Evolutionary conservation across 2,797 vertebrate genomes (phyloP), one percentile per base, ranked within the genome.

Genomic region (Coendou prehensilis): DNA sequence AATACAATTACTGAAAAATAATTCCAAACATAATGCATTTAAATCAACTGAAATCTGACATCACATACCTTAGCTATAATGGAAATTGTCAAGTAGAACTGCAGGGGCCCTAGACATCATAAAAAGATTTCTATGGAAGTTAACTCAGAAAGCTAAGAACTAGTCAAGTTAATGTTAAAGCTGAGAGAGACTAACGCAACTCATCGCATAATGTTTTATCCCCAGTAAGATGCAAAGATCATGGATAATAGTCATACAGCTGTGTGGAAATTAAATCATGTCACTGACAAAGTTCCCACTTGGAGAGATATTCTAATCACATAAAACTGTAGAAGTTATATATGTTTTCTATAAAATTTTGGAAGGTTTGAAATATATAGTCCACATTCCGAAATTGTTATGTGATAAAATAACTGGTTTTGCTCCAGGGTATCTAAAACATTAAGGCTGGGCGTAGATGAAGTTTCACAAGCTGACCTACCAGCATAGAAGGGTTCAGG

Each of bases 221-320:
- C 67, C 59, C 33, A 78, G 3, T 56, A 81, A 93, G 67, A 96
- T 17, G 61, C 15, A 93, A 95, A 89, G 67, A 79, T 92, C 67
- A 64, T 22, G 82, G 47, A 47, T 73, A 41, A 80, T 15, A 92
- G 37, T 73, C 47, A 94, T 57, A 63, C 78, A 28, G 20, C n/a
- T 50, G 7, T 75, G 54, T 88, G 71, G 80, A 91, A 67, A 93
- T 61, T 59, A 93, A 93, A 91, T 76, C 50, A 82, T 41, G 33
- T n/a, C 67, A 86, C 33, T 57, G 71, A 92, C 59, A 57, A 5
- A 93, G 50, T 91, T 61, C 71, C 11, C 30, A 69, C 92, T 84
- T 84, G 76, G 28, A 86, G 37, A 76, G 26, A 93, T 76, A 69
- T 90, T 28, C 7, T 90, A 59, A 87, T 26, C 9, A n/a, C 54